Percentiles rank a stretch among this genome's conserved stretches.
Conservation (phyloP, 2,113 vertebrate species). For the Petromus typicus region DNA sequence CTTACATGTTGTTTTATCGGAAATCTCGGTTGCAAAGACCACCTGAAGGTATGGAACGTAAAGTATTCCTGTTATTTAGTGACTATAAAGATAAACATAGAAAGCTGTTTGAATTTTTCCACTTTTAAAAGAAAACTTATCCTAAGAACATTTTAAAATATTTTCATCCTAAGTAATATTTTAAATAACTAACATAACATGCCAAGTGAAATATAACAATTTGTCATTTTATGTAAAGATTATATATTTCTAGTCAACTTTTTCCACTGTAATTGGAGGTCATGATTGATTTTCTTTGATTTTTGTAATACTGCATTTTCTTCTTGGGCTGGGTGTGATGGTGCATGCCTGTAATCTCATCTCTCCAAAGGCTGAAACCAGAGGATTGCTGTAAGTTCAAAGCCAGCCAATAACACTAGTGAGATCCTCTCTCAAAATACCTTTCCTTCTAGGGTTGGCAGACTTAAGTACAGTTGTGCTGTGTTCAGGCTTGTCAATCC, state of each 20-base stretch:
- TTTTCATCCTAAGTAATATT: conserved; percentile 48
- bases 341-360: not conserved
- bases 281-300: not conserved
- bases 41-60: conserved; percentile 88
- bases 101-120: not conserved
- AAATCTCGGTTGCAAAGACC: conserved; percentile 92
- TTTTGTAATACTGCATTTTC: not conserved
- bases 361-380: not conserved
- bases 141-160: conserved; percentile 41
- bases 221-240: conserved; percentile 52
- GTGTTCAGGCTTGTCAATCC: not conserved
- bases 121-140: conserved; percentile 24
- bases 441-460: not conserved
- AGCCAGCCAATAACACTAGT: not conserved
- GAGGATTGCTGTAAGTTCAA: not conserved
- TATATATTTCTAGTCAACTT: not conserved
- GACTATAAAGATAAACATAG: not conserved
- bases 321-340: not conserved
- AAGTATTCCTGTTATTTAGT: not conserved
- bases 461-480: accelerated
- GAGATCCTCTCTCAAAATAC: not conserved
- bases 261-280: not conserved
- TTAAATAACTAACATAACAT: not conserved
- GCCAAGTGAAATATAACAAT: not conserved
- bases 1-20: conserved; percentile 99